phyloP scores from a whole-genome alignment of 2,888 invertebrate species.

The Agelastica alni region DNA sequence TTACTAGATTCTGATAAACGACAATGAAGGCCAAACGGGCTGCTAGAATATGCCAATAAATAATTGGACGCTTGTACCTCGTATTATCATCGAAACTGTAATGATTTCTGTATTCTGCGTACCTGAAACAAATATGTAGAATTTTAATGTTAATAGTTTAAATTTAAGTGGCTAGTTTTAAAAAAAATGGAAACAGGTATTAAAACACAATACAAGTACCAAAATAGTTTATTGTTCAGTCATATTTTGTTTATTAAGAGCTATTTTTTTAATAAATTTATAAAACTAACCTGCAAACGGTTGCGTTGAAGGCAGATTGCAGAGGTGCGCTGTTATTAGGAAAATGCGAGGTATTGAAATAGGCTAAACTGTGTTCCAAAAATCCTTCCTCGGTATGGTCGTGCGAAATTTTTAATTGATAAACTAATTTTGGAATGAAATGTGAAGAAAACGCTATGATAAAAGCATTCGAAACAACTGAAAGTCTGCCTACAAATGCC shows the following conservation, averaged over 20 bases:
- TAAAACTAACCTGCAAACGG: constrained; percentile 61
- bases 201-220: no score
- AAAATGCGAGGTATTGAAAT: constrained; percentile 69
- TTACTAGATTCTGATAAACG: constrained; percentile 79
- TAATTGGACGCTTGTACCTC: constrained; percentile 66
- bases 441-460: constrained; percentile 82
- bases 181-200: no score
- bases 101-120: constrained; percentile 71
- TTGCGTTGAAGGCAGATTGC: constrained; percentile 43
- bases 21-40: constrained; percentile 76
- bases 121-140: constrained; percentile 65
- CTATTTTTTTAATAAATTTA: no score
- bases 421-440: constrained; percentile 78
- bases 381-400: constrained; percentile 64
- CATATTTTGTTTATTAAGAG: no score
- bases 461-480: constrained; percentile 78
- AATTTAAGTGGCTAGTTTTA: no score
- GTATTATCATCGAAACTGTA: constrained; percentile 58
- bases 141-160: no score
- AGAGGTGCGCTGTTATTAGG: constrained; percentile 51
- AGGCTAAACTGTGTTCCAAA: constrained; percentile 70
- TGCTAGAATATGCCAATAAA: constrained; percentile 76
- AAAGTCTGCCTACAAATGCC: constrained; percentile 72
- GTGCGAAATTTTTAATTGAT: constrained; percentile 56
- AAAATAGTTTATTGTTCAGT: no score